Evolutionary conservation across 2,797 vertebrate genomes (phyloP).

Genomic region (Catostomus latipinnis): DNA sequence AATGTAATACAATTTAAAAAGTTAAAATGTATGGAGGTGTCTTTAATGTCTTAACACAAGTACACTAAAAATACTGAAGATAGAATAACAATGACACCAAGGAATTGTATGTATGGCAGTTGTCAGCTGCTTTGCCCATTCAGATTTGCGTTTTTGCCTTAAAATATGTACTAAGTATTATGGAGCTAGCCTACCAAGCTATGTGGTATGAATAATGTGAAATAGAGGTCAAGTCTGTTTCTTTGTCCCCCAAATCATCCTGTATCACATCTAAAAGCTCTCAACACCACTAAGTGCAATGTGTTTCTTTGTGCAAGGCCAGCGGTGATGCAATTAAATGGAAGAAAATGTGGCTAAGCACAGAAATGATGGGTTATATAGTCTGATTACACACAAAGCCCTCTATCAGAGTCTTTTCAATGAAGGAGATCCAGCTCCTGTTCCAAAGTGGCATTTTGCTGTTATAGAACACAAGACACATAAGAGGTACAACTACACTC

Average conservation of each 20-base stretch:
- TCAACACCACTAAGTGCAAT: conserved; percentile 43
- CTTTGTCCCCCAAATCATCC: conserved; percentile 4
- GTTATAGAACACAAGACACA: conserved; percentile 39
- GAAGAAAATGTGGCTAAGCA: conserved; percentile 18
- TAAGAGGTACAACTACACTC: conserved; percentile 26
- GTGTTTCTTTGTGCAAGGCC: conserved; percentile 51
- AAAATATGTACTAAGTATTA: neutral
- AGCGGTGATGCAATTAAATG: conserved; percentile 37
- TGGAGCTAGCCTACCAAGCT: neutral
- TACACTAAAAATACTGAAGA: conserved; percentile 15
- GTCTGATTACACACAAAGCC: conserved; percentile 26
- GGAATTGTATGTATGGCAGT: conserved; percentile 25
- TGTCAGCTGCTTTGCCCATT: conserved; percentile 18
- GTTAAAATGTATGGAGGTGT: too few relatives aligned
- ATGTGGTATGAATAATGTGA: neutral
- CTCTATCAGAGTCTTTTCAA: conserved; percentile 21
- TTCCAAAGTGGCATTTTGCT: conserved; percentile 40
- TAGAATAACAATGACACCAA: neutral
- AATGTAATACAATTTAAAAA: neutral
- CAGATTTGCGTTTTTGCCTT: neutral
- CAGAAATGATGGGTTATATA: conserved; percentile 4
- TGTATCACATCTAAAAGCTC: conserved; percentile 43
- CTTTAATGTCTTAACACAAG: neutral
- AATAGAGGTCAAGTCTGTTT: conserved; percentile 8
- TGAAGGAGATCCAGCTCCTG: conserved; percentile 59